Evolutionary conservation across 2,888 invertebrate species (phyloP).

Genomic region (Conus canariensis): DNA sequence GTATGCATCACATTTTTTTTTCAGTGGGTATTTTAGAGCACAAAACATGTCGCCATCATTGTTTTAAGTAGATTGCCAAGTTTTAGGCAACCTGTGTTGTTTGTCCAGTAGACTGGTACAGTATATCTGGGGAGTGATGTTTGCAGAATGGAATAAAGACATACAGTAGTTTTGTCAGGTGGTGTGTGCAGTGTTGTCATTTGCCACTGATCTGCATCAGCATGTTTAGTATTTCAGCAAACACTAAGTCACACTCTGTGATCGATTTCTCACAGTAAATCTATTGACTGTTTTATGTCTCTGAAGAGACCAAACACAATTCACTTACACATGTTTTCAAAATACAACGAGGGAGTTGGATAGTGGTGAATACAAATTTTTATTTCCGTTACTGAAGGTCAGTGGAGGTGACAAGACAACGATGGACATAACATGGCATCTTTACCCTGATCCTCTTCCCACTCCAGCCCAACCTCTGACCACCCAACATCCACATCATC

Average conservation of each 20-base stretch:
- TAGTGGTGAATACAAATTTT: constrained; percentile 34
- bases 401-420: constrained; percentile 29
- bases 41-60: background rate
- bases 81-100: constrained; percentile 34
- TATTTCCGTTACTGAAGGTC: constrained; percentile 31
- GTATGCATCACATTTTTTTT: background rate
- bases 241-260: too few species aligned
- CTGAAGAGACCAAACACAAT: too few species aligned
- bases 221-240: too few species aligned
- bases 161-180: background rate
- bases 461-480: too few species aligned
- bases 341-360: too few species aligned
- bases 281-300: too few species aligned
- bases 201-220: too few species aligned
- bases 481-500: too few species aligned
- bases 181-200: too few species aligned
- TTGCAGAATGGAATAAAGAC: constrained; percentile 27
- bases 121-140: constrained; percentile 12
- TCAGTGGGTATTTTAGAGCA: background rate
- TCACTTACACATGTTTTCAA: too few species aligned
- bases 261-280: too few species aligned
- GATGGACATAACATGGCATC: background rate
- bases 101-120: constrained; percentile 4
- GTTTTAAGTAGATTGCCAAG: constrained; percentile 13
- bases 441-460: background rate